Percentiles rank a stretch among this genome's conserved stretches.
phyloP scores from a whole-genome alignment of 2,797 vertebrate species.

The Philypnodon macrostomus region DNA sequence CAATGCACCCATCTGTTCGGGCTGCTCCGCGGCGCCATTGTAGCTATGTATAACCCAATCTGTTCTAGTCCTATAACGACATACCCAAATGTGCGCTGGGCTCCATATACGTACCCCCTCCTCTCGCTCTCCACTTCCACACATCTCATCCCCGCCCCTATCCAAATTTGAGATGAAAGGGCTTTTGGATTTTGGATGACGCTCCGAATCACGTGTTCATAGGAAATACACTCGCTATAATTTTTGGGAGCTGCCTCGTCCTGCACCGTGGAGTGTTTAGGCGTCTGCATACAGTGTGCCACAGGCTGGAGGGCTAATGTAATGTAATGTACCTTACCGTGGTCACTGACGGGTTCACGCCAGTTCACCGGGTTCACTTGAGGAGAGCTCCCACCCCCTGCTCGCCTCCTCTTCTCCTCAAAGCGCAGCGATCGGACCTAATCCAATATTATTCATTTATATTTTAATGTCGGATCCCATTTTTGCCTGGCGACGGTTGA shows the following conservation, averaged over 20 bases:
- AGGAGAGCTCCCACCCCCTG: conserved; percentile 78
- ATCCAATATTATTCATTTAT: conserved; percentile 79
- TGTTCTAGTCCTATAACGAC: conserved; percentile 49
- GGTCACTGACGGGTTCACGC: conserved; percentile 79
- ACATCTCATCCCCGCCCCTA: conserved; percentile 68
- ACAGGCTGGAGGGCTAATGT: conserved; percentile 57
- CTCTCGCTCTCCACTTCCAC: conserved; percentile 23
- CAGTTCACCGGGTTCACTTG: conserved; percentile 80
- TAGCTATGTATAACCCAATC: conserved; percentile 45
- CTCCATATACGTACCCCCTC: conserved; percentile 43
- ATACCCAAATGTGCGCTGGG: conserved; percentile 63
- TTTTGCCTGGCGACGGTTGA: conserved; percentile 64
- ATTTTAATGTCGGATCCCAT: conserved; percentile 76
- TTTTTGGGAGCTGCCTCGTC: conserved; percentile 76
- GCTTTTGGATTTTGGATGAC: conserved; percentile 82
- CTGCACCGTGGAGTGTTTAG: conserved; percentile 72
- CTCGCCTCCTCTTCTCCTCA: conserved; percentile 72
- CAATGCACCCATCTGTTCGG: conserved; percentile 35
- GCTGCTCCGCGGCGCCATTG: conserved; percentile 45
- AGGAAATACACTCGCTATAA: conserved; percentile 78
- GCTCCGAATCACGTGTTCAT: conserved; percentile 80
- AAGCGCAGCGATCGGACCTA: conserved; percentile 75
- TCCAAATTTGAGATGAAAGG: conserved; percentile 80
- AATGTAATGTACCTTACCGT: conserved; percentile 75
- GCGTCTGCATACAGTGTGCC: conserved; percentile 68